A percentile compares a stretch with the other conserved stretches of the same genome.
Conservation (phyloP, 2,888 invertebrate genomes). For the Rhaphigaster nebulosa region DNA sequence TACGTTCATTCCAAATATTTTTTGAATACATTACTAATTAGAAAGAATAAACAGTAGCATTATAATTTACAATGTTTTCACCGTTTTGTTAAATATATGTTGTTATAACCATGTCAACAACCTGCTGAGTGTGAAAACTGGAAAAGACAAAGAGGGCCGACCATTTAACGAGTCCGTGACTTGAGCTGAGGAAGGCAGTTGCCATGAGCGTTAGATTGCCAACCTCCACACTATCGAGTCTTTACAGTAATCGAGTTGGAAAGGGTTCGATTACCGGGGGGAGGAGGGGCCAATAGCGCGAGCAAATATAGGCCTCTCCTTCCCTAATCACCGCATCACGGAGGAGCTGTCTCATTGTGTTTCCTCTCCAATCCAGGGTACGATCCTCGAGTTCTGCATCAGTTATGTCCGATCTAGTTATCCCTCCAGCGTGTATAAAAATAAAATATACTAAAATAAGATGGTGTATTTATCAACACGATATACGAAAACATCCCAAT, state of each 20-base stretch:
- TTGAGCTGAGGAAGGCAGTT: constrained; percentile 1
- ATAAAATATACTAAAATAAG: no score
- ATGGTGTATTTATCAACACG: no score
- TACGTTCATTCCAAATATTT: no score
- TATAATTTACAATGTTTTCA: no score
- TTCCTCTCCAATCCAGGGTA: neutral
- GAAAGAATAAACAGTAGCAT: no score
- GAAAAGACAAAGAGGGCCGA: neutral
- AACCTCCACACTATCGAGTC: neutral
- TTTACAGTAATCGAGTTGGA: constrained; percentile 30
- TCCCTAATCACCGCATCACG: constrained; percentile 1
- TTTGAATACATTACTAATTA: no score
- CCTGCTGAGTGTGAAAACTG: neutral
- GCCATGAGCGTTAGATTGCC: neutral
- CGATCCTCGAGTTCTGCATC: no score
- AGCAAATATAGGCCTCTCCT: constrained; percentile 10
- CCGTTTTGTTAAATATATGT: no score
- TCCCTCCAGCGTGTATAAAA: no score
- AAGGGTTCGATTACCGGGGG: neutral
- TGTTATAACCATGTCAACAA: neutral
- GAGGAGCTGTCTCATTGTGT: neutral
- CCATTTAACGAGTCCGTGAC: constrained; percentile 15
- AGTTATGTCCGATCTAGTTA: no score
- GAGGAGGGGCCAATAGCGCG: neutral
- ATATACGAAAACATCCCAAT: no score